Conservation (phyloP, 35 echinoderm and acorn worm species). For the Acanthaster planci region DNA sequence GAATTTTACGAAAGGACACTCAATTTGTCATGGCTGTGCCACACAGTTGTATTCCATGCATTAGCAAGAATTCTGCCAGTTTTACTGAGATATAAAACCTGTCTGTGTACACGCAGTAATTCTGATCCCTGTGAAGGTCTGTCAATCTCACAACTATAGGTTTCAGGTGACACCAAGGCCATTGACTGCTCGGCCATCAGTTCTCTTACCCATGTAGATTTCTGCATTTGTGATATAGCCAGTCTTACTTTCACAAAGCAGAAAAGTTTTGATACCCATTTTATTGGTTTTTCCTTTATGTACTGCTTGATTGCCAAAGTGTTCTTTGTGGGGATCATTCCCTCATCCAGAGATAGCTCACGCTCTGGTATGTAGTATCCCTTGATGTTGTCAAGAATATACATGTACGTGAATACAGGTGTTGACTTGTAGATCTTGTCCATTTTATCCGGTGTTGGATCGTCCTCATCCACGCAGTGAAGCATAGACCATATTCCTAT, state of each 20-base stretch:
- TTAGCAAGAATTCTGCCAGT: conserved; percentile 5
- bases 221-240: conserved; percentile 58
- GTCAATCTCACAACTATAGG: conserved; percentile 46
- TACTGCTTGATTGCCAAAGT: conserved; percentile 46
- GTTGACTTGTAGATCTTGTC: conserved; percentile 43
- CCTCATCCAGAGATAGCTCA: conserved; percentile 57
- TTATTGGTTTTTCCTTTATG: conserved; percentile 55
- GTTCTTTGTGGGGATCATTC: conserved; percentile 64
- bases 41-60: not conserved
- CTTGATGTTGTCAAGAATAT: conserved; percentile 49
- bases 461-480: conserved; percentile 33
- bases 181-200: conserved; percentile 33
- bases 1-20: not conserved
- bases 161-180: conserved; percentile 50
- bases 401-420: conserved; percentile 43
- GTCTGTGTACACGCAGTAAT: conserved; percentile 57
- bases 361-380: conserved; percentile 17
- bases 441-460: conserved; percentile 21
- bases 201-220: conserved; percentile 51
- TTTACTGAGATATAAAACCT: not conserved
- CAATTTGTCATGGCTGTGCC: conserved; percentile 13
- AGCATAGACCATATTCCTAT: conserved; percentile 37
- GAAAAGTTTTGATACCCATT: conserved; percentile 50
- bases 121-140: conserved; percentile 27
- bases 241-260: conserved; percentile 41